A percentile compares a stretch with the other conserved stretches of the same genome.
Evolutionary conservation across 2,888 invertebrate species (phyloP).

Genomic region (Conus canariensis): DNA sequence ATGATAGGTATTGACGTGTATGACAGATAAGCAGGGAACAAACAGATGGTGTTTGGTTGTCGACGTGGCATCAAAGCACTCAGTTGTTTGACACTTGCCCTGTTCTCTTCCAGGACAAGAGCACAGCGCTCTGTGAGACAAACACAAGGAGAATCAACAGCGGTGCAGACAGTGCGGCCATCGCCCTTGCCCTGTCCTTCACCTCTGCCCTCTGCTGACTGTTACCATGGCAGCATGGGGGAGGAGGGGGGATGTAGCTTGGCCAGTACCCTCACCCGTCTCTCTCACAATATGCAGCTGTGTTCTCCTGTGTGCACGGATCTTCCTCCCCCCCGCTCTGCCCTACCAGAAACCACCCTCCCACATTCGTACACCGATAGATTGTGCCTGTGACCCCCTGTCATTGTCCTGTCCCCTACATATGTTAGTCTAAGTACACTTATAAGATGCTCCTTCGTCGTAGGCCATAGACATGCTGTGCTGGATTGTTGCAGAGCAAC

Average conservation of each 20-base stretch:
- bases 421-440: not conserved
- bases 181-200: not conserved
- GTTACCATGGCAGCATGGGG: not conserved
- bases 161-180: slow-evolving; percentile 12
- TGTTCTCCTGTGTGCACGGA: slow-evolving; percentile 32
- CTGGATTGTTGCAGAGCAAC: too few species aligned
- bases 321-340: not conserved
- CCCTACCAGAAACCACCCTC: not conserved
- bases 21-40: too few species aligned
- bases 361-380: not conserved
- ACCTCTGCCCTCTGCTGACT: not conserved
- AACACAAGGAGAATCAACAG: slow-evolving; percentile 16
- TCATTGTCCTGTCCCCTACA: not conserved
- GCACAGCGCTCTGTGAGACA: not conserved
- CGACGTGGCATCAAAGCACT: not conserved
- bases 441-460: not conserved
- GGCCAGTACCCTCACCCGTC: slow-evolving; percentile 38
- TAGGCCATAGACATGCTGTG: too few species aligned
- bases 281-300: slow-evolving; percentile 34
- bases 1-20: too few species aligned
- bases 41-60: too few species aligned
- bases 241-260: slow-evolving; percentile 14
- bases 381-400: not conserved
- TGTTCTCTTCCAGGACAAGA: slow-evolving; percentile 19
- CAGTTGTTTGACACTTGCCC: not conserved